Evolutionary conservation across 2,797 vertebrate genomes (phyloP).

Genomic region (Crenuchus spilurus): DNA sequence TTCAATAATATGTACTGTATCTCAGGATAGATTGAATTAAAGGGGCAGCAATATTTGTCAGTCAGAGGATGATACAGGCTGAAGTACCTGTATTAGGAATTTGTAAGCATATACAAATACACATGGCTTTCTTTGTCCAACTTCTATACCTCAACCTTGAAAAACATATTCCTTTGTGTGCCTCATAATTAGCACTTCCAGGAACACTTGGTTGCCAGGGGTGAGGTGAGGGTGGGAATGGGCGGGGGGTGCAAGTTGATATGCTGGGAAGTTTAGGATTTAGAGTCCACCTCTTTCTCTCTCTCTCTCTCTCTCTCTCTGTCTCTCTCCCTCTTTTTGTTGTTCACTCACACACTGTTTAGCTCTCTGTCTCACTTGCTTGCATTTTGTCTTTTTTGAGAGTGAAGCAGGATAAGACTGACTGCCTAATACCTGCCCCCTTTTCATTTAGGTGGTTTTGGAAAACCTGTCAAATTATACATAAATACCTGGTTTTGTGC

Average conservation of each 20-base stretch:
- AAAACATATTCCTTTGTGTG: slow-evolving; percentile 71
- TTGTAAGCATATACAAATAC: slow-evolving; percentile 56
- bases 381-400: slow-evolving; percentile 43
- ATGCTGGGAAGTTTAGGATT: slow-evolving; percentile 75
- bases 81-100: slow-evolving; percentile 73
- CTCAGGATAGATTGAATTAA: slow-evolving; percentile 76
- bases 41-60: slow-evolving; percentile 76
- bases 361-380: no score
- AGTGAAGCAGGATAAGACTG: slow-evolving; percentile 60
- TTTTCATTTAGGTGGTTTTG: slow-evolving; percentile 62
- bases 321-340: slow-evolving; percentile 51
- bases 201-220: slow-evolving; percentile 66
- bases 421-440: slow-evolving; percentile 78
- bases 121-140: slow-evolving; percentile 63
- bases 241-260: slow-evolving; percentile 62
- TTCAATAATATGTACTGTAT: slow-evolving; percentile 72
- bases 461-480: neutral
- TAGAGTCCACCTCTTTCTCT: slow-evolving; percentile 54
- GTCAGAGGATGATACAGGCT: slow-evolving; percentile 70
- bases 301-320: slow-evolving; percentile 52
- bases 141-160: slow-evolving; percentile 77
- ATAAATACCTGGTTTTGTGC: slow-evolving; percentile 54
- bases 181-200: slow-evolving; percentile 71
- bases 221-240: no score
- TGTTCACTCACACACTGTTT: no score